Conservation (phyloP, 2,113 vertebrate genomes). For the Thermophis baileyi region DNA sequence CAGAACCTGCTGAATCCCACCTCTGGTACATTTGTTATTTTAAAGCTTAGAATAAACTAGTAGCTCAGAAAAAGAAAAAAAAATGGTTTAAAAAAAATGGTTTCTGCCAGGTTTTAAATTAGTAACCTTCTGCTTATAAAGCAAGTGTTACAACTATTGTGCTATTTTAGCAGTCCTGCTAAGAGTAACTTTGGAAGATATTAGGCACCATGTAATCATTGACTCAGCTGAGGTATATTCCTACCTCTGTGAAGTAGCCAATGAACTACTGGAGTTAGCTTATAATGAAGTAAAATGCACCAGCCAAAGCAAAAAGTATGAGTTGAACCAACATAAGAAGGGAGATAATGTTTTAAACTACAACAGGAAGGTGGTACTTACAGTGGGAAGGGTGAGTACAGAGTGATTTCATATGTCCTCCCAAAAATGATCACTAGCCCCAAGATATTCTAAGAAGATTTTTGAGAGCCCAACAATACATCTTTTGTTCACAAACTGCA, state of each 20-base stretch:
- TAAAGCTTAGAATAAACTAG: background rate
- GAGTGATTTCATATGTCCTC: background rate
- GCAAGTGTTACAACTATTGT: too few relatives aligned
- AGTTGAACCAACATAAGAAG: background rate
- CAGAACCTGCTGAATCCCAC: too few relatives aligned
- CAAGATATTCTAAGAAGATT: background rate
- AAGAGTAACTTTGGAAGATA: too few relatives aligned
- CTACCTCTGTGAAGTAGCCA: background rate
- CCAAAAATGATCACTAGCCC: background rate
- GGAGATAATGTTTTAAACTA: background rate
- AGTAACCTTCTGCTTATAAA: too few relatives aligned
- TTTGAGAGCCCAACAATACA: background rate
- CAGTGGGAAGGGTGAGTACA: background rate
- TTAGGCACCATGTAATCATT: too few relatives aligned
- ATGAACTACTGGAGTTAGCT: background rate
- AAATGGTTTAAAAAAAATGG: too few relatives aligned
- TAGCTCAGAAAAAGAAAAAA: background rate
- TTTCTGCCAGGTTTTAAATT: too few relatives aligned
- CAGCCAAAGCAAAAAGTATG: background rate
- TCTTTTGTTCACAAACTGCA: background rate
- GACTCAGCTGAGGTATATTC: background rate
- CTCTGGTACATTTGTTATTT: background rate
- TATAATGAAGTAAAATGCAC: background rate
- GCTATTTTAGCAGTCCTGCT: too few relatives aligned
- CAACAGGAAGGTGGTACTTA: background rate